Base-by-base conservation (phyloP, 2,888 invertebrate genomes). In the Himalopsyche anomala region DNA sequence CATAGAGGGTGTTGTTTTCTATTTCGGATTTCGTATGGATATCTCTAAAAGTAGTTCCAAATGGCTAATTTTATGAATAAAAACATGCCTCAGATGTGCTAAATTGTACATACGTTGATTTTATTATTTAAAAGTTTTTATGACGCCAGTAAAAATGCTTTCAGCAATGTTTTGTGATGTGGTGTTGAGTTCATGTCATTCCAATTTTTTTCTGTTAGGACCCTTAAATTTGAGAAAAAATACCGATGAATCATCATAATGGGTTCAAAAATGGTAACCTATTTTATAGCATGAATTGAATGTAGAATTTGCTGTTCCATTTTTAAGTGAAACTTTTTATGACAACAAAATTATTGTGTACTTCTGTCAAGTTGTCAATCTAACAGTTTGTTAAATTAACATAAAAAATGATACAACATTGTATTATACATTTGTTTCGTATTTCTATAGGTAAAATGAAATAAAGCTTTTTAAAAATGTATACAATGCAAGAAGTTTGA, bases 1-100 rank as follows among this genome's bases (percentile, higher is more conserved):
- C 91, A 82, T 91, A 90, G 87, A 90, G 89, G 89, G 89, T 90
- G 90, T 89, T 91, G 93, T 92, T 93, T 93, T 93, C 93, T 93
- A 93, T 91, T 88, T 91, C 51, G 80, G 62, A 89, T 90, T 91
- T 90, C 91, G 69, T 80, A 83, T 85, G 80, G 83, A 45, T 54
- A 84, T 86, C 82, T 28, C 6, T n/a, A 85, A 74, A 1, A 74
- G 36, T 74, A 36, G 38, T 38, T 36, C n/a, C 38, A 38, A 74
- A 74, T 38, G 11, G 36, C 11, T 5, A 74, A 36, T 74, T 15
- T 38, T 36, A 74, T 74, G 74, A 74, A 74, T 28, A 80, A 80
- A 80, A 80, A 17, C 80, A 11, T 80, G 2, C 11, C 17, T 45
- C 2, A 28, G n/a, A 45, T 17, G 80, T 17, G 1, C 28, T 3